Percentiles rank a stretch among this genome's conserved stretches.
phyloP scores from a whole-genome alignment of 2,113 vertebrate genomes.

The Carassius gibelio region DNA sequence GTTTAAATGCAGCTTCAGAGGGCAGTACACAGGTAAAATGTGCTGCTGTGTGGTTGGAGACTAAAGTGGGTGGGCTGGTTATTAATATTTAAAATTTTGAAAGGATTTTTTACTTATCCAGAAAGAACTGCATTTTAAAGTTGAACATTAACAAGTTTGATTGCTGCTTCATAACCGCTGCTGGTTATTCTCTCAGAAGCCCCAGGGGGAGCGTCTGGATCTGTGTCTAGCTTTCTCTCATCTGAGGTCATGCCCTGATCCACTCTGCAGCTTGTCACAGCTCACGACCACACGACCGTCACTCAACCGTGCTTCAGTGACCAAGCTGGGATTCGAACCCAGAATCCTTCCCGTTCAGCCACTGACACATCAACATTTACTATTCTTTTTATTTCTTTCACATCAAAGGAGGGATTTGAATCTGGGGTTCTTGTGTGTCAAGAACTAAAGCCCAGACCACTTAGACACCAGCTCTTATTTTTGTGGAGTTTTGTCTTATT shows the following conservation, averaged over 20 bases:
- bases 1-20: no score
- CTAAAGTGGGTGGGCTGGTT: no score
- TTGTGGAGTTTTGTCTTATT: neutral
- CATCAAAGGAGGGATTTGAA: neutral
- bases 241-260: neutral
- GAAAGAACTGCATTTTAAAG: neutral
- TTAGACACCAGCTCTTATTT: neutral
- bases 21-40: no score
- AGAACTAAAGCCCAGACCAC: neutral
- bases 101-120: no score
- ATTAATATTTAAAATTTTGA: no score
- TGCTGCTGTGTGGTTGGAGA: no score
- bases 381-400: no score
- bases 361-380: no score
- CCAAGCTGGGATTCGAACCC: neutral
- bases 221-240: neutral
- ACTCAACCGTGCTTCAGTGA: neutral
- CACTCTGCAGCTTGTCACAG: neutral
- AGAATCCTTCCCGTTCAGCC: neutral
- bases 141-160: rapidly evolving
- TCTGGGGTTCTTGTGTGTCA: no score
- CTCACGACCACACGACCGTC: neutral
- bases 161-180: neutral
- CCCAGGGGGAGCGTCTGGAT: neutral
- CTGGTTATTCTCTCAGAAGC: rapidly evolving